These are phyloP conservation scores for Bubo scandiacus DNA, from an alignment of 2,113 vertebrate genomes.

Conservation along the genomic window DNA sequence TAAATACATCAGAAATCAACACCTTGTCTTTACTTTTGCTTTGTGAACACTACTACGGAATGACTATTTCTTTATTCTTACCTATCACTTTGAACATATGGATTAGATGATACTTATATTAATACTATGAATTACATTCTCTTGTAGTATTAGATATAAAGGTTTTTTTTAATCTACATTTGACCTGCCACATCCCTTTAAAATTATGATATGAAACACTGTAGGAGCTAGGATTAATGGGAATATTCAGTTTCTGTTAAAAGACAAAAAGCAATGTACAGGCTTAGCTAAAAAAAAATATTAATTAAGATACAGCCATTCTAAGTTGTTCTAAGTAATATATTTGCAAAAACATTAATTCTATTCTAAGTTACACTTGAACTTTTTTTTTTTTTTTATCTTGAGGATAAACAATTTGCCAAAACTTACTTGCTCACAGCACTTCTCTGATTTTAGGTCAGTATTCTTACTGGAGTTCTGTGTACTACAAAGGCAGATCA, in stretches of 20 bases:
- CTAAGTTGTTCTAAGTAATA: not conserved
- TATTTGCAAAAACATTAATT: not conserved
- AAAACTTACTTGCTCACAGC: not conserved
- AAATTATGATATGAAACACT: not conserved
- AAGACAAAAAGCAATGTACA: not conserved
- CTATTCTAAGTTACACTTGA: not conserved
- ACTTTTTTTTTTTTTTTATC: not conserved
- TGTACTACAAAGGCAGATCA: conserved; percentile 55
- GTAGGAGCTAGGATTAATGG: not conserved
- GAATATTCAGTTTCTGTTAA: not conserved
- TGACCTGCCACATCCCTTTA: not conserved
- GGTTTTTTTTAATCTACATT: not conserved
- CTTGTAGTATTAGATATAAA: not conserved
- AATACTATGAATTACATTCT: not conserved
- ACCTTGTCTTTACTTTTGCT: not conserved
- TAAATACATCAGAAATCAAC: not conserved
- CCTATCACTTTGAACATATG: not conserved
- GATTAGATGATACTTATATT: not conserved
- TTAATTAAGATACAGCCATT: not conserved
- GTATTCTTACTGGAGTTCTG: conserved; percentile 29
- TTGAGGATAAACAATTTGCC: not conserved
- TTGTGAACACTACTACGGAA: not conserved
- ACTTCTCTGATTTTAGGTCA: not conserved
- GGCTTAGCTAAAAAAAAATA: not conserved
- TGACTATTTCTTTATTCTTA: not conserved